Evolutionary conservation across 2,888 invertebrate species (phyloP), one percentile per base, ranked within the genome.

Genomic region (Frankliniella fusca): DNA sequence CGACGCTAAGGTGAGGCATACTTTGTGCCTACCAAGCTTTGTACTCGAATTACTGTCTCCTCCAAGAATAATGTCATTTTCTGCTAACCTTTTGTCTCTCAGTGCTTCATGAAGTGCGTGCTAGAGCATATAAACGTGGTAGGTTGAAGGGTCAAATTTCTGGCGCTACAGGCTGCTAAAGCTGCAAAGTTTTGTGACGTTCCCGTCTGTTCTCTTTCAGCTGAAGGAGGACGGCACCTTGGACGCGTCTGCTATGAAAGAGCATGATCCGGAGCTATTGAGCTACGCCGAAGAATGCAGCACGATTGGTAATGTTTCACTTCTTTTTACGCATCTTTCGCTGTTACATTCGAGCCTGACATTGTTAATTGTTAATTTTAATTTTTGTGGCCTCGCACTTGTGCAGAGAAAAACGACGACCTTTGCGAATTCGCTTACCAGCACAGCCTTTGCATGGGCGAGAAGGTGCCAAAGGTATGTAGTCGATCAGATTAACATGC

Each of bases 91-190:
- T 23, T 76, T 27, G 10, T 76, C 23, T 76, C 27, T 12, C 70
- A 76, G 70, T 76, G 70, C 70, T 76, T 76, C 70, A 76, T 76
- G 70, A 76, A 76, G 70, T 76, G 70, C 70, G 9, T 9, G 70
- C 11, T 27, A 10, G 15, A 61, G 61, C 61, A 61, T 18, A 20
- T 61, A 0, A 18, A 61, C 0, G 15, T 61, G 61, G 61, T 61
- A 61, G n/a, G 61, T 61, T 18, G 61, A 20, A 18, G 7, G 0
- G 15, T 18, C 15, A 18, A 15, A 18, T 7, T n/a, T 0, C 61
- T 20, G 15, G 7, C n/a, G n/a, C 61, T 61, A 20, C 18, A n/a
- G 61, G 54, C 3, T 18, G 18, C 2, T 54, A 12, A 15, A 9
- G 12, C 15, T 1, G 54, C 54, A 7, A 54, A 5, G 12, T 15